Percentiles rank a stretch among this genome's conserved stretches.
These are phyloP conservation scores for Phania funesta DNA, from an alignment of 2,888 invertebrate species.

Conservation along the genomic window DNA sequence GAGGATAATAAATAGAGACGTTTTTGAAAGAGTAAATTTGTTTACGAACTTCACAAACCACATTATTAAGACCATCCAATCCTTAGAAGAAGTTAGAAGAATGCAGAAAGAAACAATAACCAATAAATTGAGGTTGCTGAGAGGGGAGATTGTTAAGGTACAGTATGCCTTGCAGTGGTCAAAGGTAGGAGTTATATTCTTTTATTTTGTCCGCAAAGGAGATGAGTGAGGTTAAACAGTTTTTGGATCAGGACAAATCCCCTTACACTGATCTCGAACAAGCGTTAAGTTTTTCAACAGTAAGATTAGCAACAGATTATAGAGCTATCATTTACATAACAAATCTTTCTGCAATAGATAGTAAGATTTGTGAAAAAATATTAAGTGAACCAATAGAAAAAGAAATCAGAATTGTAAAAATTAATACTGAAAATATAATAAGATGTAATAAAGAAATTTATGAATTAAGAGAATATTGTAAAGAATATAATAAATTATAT, in stretches of 20 bases:
- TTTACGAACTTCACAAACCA: not conserved
- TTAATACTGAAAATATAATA: slow-evolving; percentile 29
- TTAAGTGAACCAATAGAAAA: slow-evolving; percentile 14
- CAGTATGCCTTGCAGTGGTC: not conserved
- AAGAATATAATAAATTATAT: slow-evolving; percentile 5
- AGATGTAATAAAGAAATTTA: slow-evolving; percentile 33
- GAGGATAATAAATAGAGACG: not conserved
- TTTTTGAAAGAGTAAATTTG: slow-evolving; percentile 5
- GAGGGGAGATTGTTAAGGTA: not conserved
- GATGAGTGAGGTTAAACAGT: slow-evolving; percentile 4
- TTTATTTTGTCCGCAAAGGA: not conserved
- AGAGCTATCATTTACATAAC: slow-evolving; percentile 10
- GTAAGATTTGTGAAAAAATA: slow-evolving; percentile 11
- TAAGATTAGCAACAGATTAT: slow-evolving; percentile 12
- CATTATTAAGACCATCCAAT: not conserved
- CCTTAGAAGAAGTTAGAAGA: not conserved
- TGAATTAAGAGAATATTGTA: slow-evolving; percentile 18
- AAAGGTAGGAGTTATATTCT: not conserved
- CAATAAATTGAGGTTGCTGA: not conserved
- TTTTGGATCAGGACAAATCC: not conserved
- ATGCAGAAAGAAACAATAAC: not conserved
- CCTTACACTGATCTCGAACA: not conserved
- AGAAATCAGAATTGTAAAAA: slow-evolving; percentile 12
- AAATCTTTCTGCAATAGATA: slow-evolving; percentile 6
- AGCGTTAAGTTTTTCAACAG: not conserved